Conservation (phyloP, 2,888 invertebrate species). For the Apodemia mormo region DNA sequence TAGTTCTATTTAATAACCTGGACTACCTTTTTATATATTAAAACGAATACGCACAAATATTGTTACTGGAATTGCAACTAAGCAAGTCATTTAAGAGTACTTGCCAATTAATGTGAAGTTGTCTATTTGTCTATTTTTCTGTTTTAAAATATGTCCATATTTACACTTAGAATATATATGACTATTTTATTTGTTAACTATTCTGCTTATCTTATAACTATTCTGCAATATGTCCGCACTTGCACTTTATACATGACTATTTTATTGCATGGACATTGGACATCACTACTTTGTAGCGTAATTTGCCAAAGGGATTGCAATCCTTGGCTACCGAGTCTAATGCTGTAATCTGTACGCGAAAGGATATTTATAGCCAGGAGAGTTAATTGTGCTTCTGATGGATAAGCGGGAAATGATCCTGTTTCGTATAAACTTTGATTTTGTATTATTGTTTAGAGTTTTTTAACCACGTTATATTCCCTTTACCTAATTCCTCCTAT, state of each 20-base stretch:
- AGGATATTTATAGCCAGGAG: conserved; percentile 16
- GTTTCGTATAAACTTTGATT: not conserved
- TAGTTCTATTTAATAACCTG: no score
- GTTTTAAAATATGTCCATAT: not conserved
- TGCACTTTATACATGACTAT: not conserved
- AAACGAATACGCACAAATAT: no score
- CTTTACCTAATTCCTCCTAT: no score
- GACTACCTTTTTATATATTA: no score
- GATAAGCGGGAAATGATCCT: conserved; percentile 6
- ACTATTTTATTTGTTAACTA: not conserved
- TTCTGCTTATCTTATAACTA: no score
- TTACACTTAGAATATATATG: not conserved
- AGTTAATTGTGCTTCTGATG: conserved; percentile 16
- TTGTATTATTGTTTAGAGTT: conserved; percentile 4
- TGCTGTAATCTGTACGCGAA: conserved; percentile 9
- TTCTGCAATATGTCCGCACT: no score
- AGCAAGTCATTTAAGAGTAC: no score
- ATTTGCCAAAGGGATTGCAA: conserved; percentile 18
- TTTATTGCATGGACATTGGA: not conserved
- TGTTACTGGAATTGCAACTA: no score
- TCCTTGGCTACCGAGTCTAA: conserved; percentile 14
- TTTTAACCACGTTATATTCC: not conserved
- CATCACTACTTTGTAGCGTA: conserved; percentile 17
- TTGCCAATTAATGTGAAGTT: no score
- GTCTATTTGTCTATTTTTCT: not conserved